Evolutionary conservation across 2,888 invertebrate species (phyloP), one percentile per base, ranked within the genome.

Genomic region (Anorthoa munda): DNA sequence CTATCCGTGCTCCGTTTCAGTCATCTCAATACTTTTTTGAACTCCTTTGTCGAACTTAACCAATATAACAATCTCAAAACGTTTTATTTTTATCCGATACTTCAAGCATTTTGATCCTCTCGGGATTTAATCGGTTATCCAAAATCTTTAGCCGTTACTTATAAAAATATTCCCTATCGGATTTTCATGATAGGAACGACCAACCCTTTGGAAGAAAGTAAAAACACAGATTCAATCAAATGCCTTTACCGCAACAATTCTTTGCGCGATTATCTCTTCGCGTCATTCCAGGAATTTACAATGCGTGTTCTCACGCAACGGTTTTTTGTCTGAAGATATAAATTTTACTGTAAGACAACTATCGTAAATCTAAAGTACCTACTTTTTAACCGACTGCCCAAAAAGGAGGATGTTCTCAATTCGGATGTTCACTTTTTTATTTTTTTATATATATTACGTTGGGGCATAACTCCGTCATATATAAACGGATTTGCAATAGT

Each of bases 201-300:
- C 45, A 17, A n/a, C n/a, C 50, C 45, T 31, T 26, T 51, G 15
- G 31, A 46, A n/a, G 59, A 13, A 45, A 46, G 45, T 23, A 59
- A 53, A 74, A 79, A 79, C 65, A 79, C 66, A 75, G 59, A 82
- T 88, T 85, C 78, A 83, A 85, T 85, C 81, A 85, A 87, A 84
- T 69, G 66, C 63, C 56, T 58, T 45, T 60, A 69, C 78, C 74
- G 55, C 84, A 75, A 64, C 68, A 74, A 83, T 81, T 82, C n/a
- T n/a, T n/a, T n/a, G n/a, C n/a, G n/a, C n/a, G n/a, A n/a, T 82
- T 80, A 86, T 86, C 65, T 79, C 68, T 65, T 0, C 21, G 58
- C 64, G 69, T 71, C 78, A 85, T 85, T 59, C 70, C 67, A 86
- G 66, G 63, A 65, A 15, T 17, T 3, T n/a, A 66, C 56, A 79